phyloP scores from a whole-genome alignment of 2,113 vertebrate species.

The Pimephales promelas region DNA sequence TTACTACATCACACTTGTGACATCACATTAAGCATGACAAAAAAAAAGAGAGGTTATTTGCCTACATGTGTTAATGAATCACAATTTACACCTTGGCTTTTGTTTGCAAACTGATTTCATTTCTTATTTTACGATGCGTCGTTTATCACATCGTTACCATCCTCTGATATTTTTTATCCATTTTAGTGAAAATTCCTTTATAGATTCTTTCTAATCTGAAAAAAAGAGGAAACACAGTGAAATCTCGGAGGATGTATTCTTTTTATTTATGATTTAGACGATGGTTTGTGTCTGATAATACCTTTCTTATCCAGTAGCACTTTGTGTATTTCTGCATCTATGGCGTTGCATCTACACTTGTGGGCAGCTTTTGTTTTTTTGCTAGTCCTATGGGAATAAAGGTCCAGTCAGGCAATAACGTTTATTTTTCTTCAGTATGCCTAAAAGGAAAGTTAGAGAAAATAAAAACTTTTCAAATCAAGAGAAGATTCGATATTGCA shows the following conservation, averaged over 20 bases:
- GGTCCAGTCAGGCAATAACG: constrained; percentile 13
- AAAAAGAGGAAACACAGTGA: background rate
- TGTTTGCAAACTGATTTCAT: background rate
- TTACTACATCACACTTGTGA: background rate
- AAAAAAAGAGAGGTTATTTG: background rate
- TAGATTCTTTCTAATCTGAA: background rate
- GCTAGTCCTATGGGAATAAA: constrained; percentile 28
- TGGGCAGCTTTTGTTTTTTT: constrained; percentile 56
- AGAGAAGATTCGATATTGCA: constrained; percentile 49
- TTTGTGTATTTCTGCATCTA: constrained; percentile 63
- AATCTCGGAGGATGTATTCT: background rate
- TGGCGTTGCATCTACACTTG: constrained; percentile 64
- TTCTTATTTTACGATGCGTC: no score
- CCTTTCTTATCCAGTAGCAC: constrained; percentile 11
- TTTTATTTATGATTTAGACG: constrained; percentile 60
- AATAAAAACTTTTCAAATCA: constrained; percentile 57
- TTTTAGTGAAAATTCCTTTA: constrained; percentile 15
- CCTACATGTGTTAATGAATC: background rate
- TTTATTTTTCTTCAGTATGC: constrained; percentile 9
- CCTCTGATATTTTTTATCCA: background rate
- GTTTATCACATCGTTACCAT: background rate
- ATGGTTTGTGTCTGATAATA: constrained; percentile 54
- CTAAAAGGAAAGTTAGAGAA: constrained; percentile 62
- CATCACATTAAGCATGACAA: background rate
- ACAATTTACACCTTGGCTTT: background rate